Evolutionary conservation across 2,113 vertebrate species (phyloP).

Genomic region (Zeus faber): DNA sequence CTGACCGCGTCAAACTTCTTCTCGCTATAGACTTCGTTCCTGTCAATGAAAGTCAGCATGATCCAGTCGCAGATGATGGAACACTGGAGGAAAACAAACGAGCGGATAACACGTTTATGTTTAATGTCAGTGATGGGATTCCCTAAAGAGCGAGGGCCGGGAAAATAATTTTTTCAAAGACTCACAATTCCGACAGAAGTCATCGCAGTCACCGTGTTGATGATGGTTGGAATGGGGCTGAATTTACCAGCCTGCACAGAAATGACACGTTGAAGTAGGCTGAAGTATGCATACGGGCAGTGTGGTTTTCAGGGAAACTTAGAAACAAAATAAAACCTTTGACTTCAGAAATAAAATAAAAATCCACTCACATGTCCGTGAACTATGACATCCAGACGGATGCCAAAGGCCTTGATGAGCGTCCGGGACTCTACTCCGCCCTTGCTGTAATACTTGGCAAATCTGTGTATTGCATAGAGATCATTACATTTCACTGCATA

Average conservation of each 20-base stretch:
- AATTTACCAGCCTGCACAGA: slow-evolving; percentile 87
- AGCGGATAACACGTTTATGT: slow-evolving; percentile 2
- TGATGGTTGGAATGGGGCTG: slow-evolving; percentile 88
- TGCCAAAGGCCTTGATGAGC: slow-evolving; percentile 85
- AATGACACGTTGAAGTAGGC: background rate
- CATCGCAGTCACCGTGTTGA: slow-evolving; percentile 86
- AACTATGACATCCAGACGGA: slow-evolving; percentile 87
- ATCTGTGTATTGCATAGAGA: slow-evolving; percentile 55
- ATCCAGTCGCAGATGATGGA: slow-evolving; percentile 95
- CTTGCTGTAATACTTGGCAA: slow-evolving; percentile 82
- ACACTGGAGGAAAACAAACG: slow-evolving; percentile 68
- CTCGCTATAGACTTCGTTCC: slow-evolving; percentile 84
- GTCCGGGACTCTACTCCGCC: slow-evolving; percentile 77
- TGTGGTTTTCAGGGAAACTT: background rate
- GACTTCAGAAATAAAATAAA: no score
- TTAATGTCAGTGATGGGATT: background rate
- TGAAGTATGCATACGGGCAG: background rate
- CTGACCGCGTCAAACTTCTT: slow-evolving; percentile 88
- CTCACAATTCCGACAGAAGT: slow-evolving; percentile 91
- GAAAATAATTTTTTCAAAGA: slow-evolving; percentile 7
- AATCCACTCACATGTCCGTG: slow-evolving; percentile 79
- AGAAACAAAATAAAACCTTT: no score
- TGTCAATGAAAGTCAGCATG: slow-evolving; percentile 90
- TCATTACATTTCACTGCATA: background rate
- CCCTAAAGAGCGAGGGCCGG: background rate